Evolutionary conservation across 2,888 invertebrate species (phyloP).

Genomic region (Tachina grossa): DNA sequence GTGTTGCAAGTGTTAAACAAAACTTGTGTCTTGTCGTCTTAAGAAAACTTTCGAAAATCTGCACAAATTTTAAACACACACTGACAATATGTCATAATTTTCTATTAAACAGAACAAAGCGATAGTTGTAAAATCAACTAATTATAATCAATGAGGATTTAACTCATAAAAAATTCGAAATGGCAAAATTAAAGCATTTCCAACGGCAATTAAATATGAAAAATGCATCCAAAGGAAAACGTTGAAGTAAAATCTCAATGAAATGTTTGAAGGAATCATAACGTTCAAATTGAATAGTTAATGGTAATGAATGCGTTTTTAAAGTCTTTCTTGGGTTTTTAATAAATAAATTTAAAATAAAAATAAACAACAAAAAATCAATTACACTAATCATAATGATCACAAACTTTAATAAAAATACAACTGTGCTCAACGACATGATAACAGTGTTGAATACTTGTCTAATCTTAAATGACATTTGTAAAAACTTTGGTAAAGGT

Average conservation of each 20-base stretch:
- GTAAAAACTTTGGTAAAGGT: constrained; percentile 70
- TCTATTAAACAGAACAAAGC: constrained; percentile 72
- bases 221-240: constrained; percentile 41
- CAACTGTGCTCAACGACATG: constrained; percentile 32
- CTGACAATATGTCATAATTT: constrained; percentile 72
- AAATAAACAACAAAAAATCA: constrained; percentile 57
- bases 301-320: constrained; percentile 10
- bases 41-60: constrained; percentile 17
- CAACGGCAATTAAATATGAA: constrained; percentile 37
- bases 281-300: constrained; percentile 20
- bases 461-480: constrained; percentile 46
- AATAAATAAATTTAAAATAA: constrained; percentile 56
- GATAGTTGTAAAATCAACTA: constrained; percentile 76
- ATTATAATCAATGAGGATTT: constrained; percentile 73
- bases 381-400: constrained; percentile 68
- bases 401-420: constrained; percentile 62
- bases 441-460: constrained; percentile 26
- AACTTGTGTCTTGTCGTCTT: constrained; percentile 4
- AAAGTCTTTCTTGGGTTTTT: constrained; percentile 50
- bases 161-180: constrained; percentile 78
- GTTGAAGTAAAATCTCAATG: constrained; percentile 28
- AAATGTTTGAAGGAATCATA: constrained; percentile 41
- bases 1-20: neutral
- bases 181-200: constrained; percentile 57
- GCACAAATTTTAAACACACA: constrained; percentile 62